Evolutionary conservation across 2,888 invertebrate genomes (phyloP).

Genomic region (Eupithecia pulchellata): DNA sequence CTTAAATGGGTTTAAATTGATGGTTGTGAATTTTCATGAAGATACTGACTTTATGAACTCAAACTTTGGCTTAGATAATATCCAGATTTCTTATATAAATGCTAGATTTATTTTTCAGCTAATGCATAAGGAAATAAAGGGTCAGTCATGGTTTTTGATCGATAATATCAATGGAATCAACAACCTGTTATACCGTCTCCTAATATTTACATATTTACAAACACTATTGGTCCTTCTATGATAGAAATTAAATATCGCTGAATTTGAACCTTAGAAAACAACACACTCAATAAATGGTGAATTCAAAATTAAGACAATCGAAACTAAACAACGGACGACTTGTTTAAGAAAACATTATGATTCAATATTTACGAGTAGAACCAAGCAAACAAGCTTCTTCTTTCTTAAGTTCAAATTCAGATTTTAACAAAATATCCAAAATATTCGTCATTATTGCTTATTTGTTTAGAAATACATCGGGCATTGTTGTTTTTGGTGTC

Average conservation of each 20-base stretch:
- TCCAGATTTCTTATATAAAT: not conserved
- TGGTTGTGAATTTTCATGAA: not conserved
- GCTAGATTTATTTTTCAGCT: not conserved
- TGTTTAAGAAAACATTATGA: not conserved
- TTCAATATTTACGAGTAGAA: not conserved
- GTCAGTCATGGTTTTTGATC: conserved; percentile 61
- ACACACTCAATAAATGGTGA: no score
- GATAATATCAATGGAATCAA: conserved; percentile 54
- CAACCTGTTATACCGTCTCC: conserved; percentile 74
- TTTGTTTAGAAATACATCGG: conserved; percentile 50
- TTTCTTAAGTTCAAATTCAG: conserved; percentile 36
- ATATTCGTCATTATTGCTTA: conserved; percentile 59
- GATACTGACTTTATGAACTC: not conserved
- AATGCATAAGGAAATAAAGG: conserved; percentile 27
- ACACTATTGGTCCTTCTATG: conserved; percentile 83
- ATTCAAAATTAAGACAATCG: not conserved
- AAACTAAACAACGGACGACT: not conserved
- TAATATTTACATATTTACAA: conserved; percentile 81
- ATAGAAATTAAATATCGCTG: conserved; percentile 59
- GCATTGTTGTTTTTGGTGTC: conserved; percentile 60
- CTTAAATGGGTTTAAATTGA: not conserved
- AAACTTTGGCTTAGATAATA: not conserved
- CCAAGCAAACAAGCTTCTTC: not conserved
- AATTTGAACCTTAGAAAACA: conserved; percentile 37
- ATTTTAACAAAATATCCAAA: conserved; percentile 17